Conservation (phyloP, 2,797 vertebrate species). For the Valencia hispanica region DNA sequence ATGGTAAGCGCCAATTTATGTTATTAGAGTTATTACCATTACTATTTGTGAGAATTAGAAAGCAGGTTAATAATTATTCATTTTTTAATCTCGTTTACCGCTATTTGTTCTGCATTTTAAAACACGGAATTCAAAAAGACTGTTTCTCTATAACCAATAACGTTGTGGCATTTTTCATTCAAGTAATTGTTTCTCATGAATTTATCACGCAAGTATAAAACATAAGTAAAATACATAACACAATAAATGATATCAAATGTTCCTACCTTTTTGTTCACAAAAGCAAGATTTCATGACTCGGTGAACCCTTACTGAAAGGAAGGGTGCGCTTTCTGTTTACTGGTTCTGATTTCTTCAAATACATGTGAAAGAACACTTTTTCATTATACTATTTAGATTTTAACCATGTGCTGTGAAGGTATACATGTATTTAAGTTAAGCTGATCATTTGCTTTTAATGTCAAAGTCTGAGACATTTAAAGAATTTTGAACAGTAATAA, state of each 20-base stretch:
- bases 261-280: too few species aligned
- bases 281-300: not conserved
- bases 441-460: not conserved
- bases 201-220: not conserved
- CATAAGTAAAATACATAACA: not conserved
- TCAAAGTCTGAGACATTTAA: not conserved
- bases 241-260: not conserved
- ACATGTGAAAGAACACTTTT: not conserved
- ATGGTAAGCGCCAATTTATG: constrained; percentile 50
- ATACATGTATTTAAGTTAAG: not conserved
- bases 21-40: not conserved
- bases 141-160: not conserved
- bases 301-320: not conserved
- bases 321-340: not conserved
- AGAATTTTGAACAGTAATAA: too few species aligned
- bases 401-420: not conserved
- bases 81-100: not conserved
- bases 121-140: not conserved
- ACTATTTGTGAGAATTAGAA: not conserved
- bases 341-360: not conserved
- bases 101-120: too few species aligned
- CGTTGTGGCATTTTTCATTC: too few species aligned
- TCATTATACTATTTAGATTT: not conserved
- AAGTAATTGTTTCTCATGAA: not conserved
- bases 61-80: not conserved